Evolutionary conservation across 2,113 vertebrate species (phyloP).

Genomic region (Cyphomyrus discorhynchus): DNA sequence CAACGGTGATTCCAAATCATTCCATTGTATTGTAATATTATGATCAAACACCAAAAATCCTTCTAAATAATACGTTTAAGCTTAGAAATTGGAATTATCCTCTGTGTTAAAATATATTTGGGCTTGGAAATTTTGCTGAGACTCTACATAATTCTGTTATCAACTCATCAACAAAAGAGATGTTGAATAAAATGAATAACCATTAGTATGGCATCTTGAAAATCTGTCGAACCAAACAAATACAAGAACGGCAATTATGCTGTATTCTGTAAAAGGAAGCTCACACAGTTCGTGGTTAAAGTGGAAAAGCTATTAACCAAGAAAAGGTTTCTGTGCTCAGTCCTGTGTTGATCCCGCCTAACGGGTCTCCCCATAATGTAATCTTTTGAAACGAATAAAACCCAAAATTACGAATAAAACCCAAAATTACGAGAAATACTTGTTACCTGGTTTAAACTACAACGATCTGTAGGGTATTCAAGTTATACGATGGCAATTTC

Average conservation of each 20-base stretch:
- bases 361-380: not conserved
- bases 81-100: not conserved
- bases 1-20: not conserved
- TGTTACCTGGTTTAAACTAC: not conserved
- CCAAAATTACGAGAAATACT: not conserved
- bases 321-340: not conserved
- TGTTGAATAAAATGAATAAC: not conserved
- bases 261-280: not conserved
- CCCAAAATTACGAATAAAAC: not conserved
- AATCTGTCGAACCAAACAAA: not conserved
- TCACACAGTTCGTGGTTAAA: not conserved
- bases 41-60: not conserved
- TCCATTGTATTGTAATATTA: not conserved
- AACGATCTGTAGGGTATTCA: not conserved
- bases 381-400: slow-evolving; percentile 6
- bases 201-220: not conserved
- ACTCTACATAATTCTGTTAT: not conserved
- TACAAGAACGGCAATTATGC: not conserved
- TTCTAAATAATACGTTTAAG: not conserved
- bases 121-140: not conserved
- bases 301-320: not conserved
- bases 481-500: not conserved
- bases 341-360: not conserved
- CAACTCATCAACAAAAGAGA: not conserved
- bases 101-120: not conserved